Base-by-base conservation (phyloP, 1,140 invertebrate genomes). In the Cryptotermes secundus region DNA sequence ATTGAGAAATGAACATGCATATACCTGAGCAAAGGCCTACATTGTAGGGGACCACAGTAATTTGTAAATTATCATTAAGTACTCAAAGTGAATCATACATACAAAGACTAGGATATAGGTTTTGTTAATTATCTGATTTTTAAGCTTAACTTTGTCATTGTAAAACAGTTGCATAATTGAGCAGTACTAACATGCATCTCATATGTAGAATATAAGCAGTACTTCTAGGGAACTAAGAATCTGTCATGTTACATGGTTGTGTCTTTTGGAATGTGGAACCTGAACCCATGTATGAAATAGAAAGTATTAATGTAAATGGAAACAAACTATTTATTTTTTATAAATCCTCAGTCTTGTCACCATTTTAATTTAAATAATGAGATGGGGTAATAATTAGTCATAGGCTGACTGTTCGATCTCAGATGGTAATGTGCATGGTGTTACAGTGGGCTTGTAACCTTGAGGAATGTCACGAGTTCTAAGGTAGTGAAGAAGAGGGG, bases 271-370 rank as follows among this genome's bases (percentile, higher is more conserved):
- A 3, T 72, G 14, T 16, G 59, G 59, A 72, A 72, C n/a, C n/a
- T 72, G 59, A 14, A 7, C 31, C 59, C 19, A 72, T n/a, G 7
- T 72, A 10, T 31, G 59, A 72, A 72, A n/a, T 72, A 72, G 26
- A 72, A 14, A 1, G 26, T n/a, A 72, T 72, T 72, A n/a, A 72
- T 72, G 31, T 31, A 72, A 31, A 72, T 31, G 59, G n/a, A 72
- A 72, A 16, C 7, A 72, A 14, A n/a, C 59, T 65, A 31, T 72
- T 59, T 72, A 72, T 31, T 72, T 72, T 72, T 10, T 72, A 26
- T 72, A 72, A 72, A 72, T 72, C 59, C 59, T 72, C 59, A 72
- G 59, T 72, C 59, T 72, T n/a, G 31, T 72, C 26, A 72, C 4
- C 59, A 72, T 9, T 72, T 72, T 72, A 31, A 72, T n/a, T 72